phyloP scores from a whole-genome alignment of 2,888 invertebrate species.

The Lithophane ornitopus region DNA sequence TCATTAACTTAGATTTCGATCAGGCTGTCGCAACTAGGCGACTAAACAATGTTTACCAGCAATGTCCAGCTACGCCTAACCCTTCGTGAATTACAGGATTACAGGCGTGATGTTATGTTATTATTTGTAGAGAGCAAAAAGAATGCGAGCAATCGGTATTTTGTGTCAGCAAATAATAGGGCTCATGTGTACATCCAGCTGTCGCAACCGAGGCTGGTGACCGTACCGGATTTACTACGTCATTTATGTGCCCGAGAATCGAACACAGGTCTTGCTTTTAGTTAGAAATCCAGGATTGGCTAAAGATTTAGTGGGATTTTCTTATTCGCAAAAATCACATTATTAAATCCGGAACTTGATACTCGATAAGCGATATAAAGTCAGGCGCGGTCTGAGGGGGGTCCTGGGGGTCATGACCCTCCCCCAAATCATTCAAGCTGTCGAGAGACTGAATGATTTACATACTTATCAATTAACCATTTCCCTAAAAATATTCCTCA shows the following conservation, averaged over 20 bases:
- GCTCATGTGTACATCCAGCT: not conserved
- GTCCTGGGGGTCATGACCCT: too few species aligned
- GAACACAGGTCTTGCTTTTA: constrained; percentile 1
- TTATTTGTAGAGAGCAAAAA: constrained; percentile 12
- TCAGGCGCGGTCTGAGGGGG: too few species aligned
- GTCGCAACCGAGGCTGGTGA: not conserved
- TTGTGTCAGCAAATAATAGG: constrained; percentile 7
- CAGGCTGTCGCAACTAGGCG: not conserved
- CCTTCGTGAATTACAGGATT: not conserved
- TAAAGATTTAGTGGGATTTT: not conserved
- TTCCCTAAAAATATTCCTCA: too few species aligned
- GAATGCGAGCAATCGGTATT: constrained; percentile 10
- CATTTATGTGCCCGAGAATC: not conserved
- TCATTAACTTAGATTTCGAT: constrained; percentile 40
- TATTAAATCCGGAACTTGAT: not conserved
- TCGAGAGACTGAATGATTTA: too few species aligned
- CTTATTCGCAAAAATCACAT: not conserved
- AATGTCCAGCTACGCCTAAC: too few species aligned
- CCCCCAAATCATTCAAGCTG: too few species aligned
- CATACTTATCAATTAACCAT: too few species aligned
- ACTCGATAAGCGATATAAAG: not conserved
- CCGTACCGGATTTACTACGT: not conserved
- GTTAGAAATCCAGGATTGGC: not conserved
- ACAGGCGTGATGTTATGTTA: not conserved
- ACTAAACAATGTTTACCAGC: constrained; percentile 11